phyloP scores from a whole-genome alignment of 2,888 invertebrate genomes.

The Pollenia amentaria region DNA sequence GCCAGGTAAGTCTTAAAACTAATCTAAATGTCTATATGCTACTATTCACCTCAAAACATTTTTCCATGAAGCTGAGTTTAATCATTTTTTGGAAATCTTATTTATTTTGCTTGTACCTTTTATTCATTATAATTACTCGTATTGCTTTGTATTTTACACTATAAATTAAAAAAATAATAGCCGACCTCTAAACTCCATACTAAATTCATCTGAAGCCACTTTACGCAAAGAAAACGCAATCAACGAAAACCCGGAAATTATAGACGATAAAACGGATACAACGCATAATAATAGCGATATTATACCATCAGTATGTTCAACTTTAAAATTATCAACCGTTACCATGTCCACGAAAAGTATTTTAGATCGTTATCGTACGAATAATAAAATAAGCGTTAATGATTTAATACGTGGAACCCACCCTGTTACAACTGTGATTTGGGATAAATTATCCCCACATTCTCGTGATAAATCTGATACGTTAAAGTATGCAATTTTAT shows the following conservation, averaged over 20 bases:
- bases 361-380: slow-evolving; percentile 77
- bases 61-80: slow-evolving; percentile 37
- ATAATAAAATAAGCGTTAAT: slow-evolving; percentile 74
- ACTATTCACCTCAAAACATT: slow-evolving; percentile 68
- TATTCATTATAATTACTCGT: slow-evolving; percentile 57
- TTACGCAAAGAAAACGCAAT: slow-evolving; percentile 44
- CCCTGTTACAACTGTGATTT: slow-evolving; percentile 56
- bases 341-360: slow-evolving; percentile 80
- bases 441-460: slow-evolving; percentile 77
- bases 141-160: slow-evolving; percentile 52
- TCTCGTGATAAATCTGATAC: slow-evolving; percentile 82
- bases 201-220: slow-evolving; percentile 47
- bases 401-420: slow-evolving; percentile 79
- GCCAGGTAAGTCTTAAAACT: slow-evolving; percentile 62
- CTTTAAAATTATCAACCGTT: slow-evolving; percentile 70
- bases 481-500: slow-evolving; percentile 82
- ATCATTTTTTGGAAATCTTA: slow-evolving; percentile 27
- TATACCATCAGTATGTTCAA: slow-evolving; percentile 75
- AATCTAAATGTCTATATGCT: background rate
- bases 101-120: slow-evolving; percentile 56
- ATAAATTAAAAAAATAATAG: slow-evolving; percentile 54
- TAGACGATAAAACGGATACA: slow-evolving; percentile 50
- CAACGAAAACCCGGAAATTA: slow-evolving; percentile 43
- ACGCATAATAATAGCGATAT: slow-evolving; percentile 14
- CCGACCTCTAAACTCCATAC: slow-evolving; percentile 53